Evolutionary conservation across 2,797 vertebrate genomes (phyloP).

Genomic region (Onychomys torridus): DNA sequence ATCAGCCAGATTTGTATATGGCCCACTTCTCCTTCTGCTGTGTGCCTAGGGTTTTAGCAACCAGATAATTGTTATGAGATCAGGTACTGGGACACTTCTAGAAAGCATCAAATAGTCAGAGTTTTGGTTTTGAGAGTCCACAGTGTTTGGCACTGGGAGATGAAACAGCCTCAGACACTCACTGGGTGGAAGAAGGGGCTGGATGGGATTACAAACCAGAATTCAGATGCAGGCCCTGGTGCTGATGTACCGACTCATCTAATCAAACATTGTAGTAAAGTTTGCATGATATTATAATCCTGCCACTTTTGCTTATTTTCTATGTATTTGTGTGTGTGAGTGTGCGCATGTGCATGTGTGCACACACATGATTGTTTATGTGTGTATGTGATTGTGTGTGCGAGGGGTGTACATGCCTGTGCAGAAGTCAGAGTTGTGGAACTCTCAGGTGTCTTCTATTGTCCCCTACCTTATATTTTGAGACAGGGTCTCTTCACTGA

Average conservation of each 20-base stretch:
- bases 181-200: not conserved
- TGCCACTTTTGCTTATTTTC: not conserved
- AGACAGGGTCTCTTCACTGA: not conserved
- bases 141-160: not conserved
- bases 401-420: not conserved
- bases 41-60: not conserved
- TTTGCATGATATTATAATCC: not conserved
- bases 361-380: not conserved
- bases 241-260: not conserved
- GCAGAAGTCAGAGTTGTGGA: not conserved
- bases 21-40: not conserved
- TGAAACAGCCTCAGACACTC: not conserved
- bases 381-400: not conserved
- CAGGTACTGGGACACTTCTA: not conserved
- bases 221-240: not conserved
- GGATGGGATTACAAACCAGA: not conserved
- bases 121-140: not conserved
- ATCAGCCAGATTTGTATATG: not conserved
- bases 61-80: not conserved
- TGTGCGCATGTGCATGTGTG: not conserved
- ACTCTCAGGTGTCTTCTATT: not conserved
- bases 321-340: not conserved
- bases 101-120: not conserved
- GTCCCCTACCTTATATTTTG: not conserved
- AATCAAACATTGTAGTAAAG: constrained; percentile 21